phyloP scores from a whole-genome alignment of 2,113 vertebrate species.

The Mesoclemmys tuberculata region DNA sequence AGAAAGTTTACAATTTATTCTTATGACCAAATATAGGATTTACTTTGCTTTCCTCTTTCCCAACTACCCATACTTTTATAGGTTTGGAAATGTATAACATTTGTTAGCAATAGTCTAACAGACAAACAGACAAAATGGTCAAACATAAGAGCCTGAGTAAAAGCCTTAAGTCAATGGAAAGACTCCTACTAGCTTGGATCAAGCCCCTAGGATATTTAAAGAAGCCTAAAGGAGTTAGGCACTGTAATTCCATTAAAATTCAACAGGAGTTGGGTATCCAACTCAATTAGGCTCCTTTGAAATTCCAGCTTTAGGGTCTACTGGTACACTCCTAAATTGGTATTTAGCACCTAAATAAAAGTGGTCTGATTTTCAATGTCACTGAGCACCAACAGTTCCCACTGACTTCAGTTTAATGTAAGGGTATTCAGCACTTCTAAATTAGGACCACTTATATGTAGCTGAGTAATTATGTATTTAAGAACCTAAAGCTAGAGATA shows the following conservation, averaged over 20 bases:
- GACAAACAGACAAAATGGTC: background rate
- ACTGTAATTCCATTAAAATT: background rate
- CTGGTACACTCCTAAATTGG: background rate
- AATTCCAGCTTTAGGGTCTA: background rate
- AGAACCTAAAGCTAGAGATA: background rate
- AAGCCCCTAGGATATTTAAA: background rate
- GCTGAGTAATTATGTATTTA: background rate
- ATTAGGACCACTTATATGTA: background rate
- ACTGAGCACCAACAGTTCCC: background rate
- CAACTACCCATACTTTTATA: background rate
- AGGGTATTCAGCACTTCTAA: background rate
- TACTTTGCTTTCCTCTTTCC: background rate
- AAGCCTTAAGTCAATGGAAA: background rate
- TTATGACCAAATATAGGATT: background rate
- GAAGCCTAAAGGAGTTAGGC: background rate
- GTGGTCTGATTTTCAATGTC: rapidly evolving
- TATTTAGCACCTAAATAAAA: background rate
- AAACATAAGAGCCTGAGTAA: background rate
- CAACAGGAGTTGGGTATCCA: background rate
- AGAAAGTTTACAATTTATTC: background rate
- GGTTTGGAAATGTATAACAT: background rate
- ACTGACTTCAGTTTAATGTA: background rate
- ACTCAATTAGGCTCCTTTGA: background rate
- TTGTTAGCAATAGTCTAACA: background rate
- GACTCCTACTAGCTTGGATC: background rate